phyloP scores from a whole-genome alignment of 2,113 vertebrate genomes.

The Channa argus region DNA sequence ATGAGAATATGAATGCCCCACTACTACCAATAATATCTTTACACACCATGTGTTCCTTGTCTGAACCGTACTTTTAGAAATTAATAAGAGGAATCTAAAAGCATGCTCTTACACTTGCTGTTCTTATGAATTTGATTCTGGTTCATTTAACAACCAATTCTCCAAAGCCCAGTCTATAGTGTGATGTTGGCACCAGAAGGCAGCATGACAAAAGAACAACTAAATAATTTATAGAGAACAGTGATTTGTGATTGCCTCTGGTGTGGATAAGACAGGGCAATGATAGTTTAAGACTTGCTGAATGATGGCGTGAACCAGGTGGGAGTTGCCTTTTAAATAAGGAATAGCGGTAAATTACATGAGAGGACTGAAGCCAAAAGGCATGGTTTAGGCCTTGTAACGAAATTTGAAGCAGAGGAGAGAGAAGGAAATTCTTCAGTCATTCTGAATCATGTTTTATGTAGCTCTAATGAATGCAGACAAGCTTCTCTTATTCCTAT shows the following conservation, averaged over 20 bases:
- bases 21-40: too few species aligned
- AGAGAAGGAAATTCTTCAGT: neutral
- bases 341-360: conserved; percentile 55
- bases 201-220: conserved; percentile 40
- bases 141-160: neutral
- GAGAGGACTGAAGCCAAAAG: conserved; percentile 49
- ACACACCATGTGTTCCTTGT: too few species aligned
- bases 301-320: conserved; percentile 60
- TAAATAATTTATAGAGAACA: conserved; percentile 53
- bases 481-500: conserved; percentile 1
- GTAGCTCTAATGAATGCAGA: conserved; percentile 9
- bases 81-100: too few species aligned
- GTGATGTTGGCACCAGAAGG: conserved; percentile 12
- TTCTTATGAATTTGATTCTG: neutral
- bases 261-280: conserved; percentile 52
- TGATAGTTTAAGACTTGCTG: conserved; percentile 63
- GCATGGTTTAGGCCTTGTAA: conserved; percentile 28
- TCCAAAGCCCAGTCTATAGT: neutral
- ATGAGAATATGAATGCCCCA: too few species aligned
- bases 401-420: conserved; percentile 15
- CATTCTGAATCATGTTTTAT: conserved; percentile 33
- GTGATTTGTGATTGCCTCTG: conserved; percentile 59
- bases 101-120: too few species aligned
- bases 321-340: conserved; percentile 65
- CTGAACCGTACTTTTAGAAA: too few species aligned